phyloP scores from a whole-genome alignment of 2,888 invertebrate genomes.

The Limnephilus marmoratus region DNA sequence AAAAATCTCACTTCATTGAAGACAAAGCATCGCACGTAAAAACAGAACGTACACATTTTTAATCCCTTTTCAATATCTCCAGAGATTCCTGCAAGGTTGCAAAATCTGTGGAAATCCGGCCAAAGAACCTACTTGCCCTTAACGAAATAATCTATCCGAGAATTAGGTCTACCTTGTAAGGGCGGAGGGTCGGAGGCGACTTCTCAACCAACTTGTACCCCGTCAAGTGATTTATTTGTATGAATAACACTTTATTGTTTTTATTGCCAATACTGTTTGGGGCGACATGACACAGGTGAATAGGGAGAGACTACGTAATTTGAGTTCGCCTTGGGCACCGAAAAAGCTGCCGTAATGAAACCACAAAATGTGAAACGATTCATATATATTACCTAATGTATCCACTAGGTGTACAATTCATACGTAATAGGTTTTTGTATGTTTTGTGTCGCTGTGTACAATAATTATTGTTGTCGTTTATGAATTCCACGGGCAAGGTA shows the following conservation, averaged over 20 bases:
- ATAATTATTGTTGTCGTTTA: neutral
- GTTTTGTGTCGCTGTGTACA: neutral
- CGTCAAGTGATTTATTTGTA: conserved; percentile 48
- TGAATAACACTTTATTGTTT: conserved; percentile 56
- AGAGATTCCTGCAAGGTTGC: neutral
- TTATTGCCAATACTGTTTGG: conserved; percentile 55
- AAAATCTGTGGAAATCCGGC: neutral
- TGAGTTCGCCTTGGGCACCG: neutral
- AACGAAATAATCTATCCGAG: neutral
- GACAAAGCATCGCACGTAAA: neutral
- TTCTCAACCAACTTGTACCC: conserved; percentile 38
- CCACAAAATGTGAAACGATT: conserved; percentile 34
- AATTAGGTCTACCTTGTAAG: neutral
- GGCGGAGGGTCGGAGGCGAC: conserved; percentile 21
- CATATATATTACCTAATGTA: neutral
- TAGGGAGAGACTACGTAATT: conserved; percentile 35
- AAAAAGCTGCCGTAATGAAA: conserved; percentile 24
- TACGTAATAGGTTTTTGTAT: neutral
- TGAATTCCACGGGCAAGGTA: neutral
- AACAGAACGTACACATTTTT: neutral
- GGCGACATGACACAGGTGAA: conserved; percentile 45
- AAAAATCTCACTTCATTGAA: too few relatives aligned
- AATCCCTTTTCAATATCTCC: neutral
- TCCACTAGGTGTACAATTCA: neutral
- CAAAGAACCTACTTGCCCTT: neutral